Base-by-base conservation (phyloP, 1,140 invertebrate species). In the Trachymyrmex septentrionalis region DNA sequence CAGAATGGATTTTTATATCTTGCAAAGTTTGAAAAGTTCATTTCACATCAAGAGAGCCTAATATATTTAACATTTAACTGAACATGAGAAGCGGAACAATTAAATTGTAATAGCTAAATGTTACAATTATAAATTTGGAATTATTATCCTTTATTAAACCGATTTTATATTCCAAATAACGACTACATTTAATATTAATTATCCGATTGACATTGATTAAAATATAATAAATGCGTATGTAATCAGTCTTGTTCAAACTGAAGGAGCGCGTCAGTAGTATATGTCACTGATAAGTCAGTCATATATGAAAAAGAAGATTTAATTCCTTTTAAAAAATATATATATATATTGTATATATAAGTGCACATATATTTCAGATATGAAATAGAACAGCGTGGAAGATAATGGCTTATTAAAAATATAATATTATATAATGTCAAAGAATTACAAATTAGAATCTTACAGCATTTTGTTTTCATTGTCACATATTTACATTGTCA, bases 391-490 rank as follows among this genome's bases (percentile, higher is more conserved):
- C 16, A 63, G 34, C 19, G n/a, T 14, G 4, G 14, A 27, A 48
- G 0, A 48, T 30, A n/a, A 7, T 63, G 16, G 63, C 38, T 6
- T 9, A 44, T 14, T 34, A n/a, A 6, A 27, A 0, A 77, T 7
- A 27, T 44, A 77, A 34, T 59, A 27, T 57, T 44, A 81, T 48
- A 4, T 81, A 71, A 38, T 27, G 16, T 57, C 24, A 21, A 81
- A 44, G 16, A 57, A 71, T 81, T 5, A 27, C 5, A 38, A 81
- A 69, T 81, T 55, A 69, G 19, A 67, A 80, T 81, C 14, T 81
- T 24, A 34, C n/a, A 4, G 14, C 6, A 6, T 3, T n/a, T 21
- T 38, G 0, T 38, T 21, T 44, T 34, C 21, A 21, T 69, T 80
- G 21, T 44, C 21, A 14, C 12, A 69, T 57, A 81, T 81, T 38